These are phyloP conservation scores for Carassius carassius DNA, from an alignment of 2,113 vertebrate genomes.

Conservation along the genomic window DNA sequence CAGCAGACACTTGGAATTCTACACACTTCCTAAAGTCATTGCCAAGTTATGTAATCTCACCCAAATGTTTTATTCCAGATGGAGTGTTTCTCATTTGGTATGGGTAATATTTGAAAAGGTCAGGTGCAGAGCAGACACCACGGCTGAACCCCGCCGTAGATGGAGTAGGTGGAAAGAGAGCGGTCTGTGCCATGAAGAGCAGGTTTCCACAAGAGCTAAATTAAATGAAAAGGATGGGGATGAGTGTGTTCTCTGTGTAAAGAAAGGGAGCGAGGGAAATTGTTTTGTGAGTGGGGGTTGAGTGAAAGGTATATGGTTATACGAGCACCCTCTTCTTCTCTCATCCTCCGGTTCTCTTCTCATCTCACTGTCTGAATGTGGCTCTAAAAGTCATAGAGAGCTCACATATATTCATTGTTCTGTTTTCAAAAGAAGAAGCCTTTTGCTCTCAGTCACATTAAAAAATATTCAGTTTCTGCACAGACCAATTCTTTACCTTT, in stretches of 20 bases:
- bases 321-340: not conserved
- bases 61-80: slow-evolving; percentile 67
- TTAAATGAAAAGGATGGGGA: slow-evolving; percentile 43
- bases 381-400: not conserved
- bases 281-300: slow-evolving; percentile 26
- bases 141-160: not conserved
- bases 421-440: not conserved
- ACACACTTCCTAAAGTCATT: slow-evolving; percentile 28
- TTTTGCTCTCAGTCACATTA: not conserved
- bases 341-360: slow-evolving; percentile 1
- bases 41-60: slow-evolving; percentile 53
- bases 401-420: slow-evolving; percentile 23
- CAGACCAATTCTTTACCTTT: not conserved
- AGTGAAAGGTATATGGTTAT: not conserved
- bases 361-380: slow-evolving; percentile 9
- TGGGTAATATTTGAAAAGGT: slow-evolving; percentile 77
- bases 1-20: slow-evolving; percentile 40
- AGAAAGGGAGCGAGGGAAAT: not conserved
- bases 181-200: not conserved
- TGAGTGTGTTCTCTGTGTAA: slow-evolving; percentile 28
- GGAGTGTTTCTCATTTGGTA: slow-evolving; percentile 73
- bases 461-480: not conserved
- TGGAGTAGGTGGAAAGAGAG: slow-evolving; percentile 44
- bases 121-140: slow-evolving; percentile 63
- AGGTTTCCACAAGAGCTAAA: slow-evolving; percentile 36